phyloP scores from a whole-genome alignment of 2,797 vertebrate genomes.

The Geotrypetes seraphini region DNA sequence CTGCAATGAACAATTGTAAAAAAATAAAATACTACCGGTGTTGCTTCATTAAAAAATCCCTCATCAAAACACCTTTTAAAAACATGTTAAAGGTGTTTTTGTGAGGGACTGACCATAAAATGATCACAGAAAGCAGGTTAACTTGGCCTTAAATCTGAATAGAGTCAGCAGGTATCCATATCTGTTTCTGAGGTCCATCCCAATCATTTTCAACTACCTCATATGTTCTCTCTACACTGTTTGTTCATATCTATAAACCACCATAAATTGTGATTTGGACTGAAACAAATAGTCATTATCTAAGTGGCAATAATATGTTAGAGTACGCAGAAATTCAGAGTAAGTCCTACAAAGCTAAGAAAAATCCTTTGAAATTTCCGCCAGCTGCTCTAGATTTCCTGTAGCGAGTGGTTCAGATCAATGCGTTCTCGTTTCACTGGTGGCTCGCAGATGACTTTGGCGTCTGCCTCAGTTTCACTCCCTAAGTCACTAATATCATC shows the following conservation, averaged over 20 bases:
- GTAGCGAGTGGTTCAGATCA: conserved; percentile 77
- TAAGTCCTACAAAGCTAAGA: background rate
- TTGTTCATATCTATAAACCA: background rate
- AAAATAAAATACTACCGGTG: no score
- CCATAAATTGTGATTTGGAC: background rate
- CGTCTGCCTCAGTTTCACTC: conserved; percentile 52
- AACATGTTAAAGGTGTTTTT: no score
- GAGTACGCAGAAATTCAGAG: background rate
- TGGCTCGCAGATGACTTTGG: conserved; percentile 59
- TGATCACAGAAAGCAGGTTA: background rate
- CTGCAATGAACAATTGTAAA: conserved; percentile 12
- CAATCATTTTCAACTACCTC: background rate
- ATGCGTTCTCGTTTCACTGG: conserved; percentile 84
- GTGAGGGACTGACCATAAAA: fast-evolving
- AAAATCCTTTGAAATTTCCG: background rate
- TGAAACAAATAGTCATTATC: conserved; percentile 21
- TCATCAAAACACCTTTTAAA: no score
- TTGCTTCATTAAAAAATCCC: no score
- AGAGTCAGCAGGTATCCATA: background rate
- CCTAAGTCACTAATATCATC: conserved; percentile 73
- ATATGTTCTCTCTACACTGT: background rate
- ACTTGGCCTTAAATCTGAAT: background rate
- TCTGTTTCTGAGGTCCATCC: fast-evolving
- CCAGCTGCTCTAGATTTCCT: conserved; percentile 64
- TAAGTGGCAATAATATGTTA: conserved; percentile 37